A percentile compares a stretch with the other conserved stretches of the same genome.
Evolutionary conservation across 2,888 invertebrate genomes (phyloP).

Genomic region (Vesta saturnalis): DNA sequence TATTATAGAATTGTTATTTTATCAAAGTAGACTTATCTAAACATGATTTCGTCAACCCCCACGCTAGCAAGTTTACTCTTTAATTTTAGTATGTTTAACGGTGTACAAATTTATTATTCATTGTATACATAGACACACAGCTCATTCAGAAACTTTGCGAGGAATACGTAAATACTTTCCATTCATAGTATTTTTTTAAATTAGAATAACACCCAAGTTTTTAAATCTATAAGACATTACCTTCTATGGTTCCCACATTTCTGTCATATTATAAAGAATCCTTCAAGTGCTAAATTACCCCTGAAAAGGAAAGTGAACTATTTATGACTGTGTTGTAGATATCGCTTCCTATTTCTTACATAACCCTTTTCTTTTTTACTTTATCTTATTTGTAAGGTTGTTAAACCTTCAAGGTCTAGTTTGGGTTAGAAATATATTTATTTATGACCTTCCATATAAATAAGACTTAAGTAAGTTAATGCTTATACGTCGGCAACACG

Average conservation of each 20-base stretch:
- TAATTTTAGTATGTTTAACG: too few relatives aligned
- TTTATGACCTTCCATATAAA: slow-evolving; percentile 39
- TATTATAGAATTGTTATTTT: too few relatives aligned
- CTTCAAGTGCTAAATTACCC: slow-evolving; percentile 21
- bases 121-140: too few relatives aligned
- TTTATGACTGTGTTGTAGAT: slow-evolving; percentile 50
- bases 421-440: slow-evolving; percentile 39
- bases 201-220: too few relatives aligned
- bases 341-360: slow-evolving; percentile 52
- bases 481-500: background rate
- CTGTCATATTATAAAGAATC: slow-evolving; percentile 7
- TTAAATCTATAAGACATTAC: too few relatives aligned
- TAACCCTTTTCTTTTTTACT: slow-evolving; percentile 53
- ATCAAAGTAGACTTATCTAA: too few relatives aligned
- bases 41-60: too few relatives aligned
- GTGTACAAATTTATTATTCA: too few relatives aligned
- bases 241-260: background rate
- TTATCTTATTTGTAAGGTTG: slow-evolving; percentile 51
- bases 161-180: background rate
- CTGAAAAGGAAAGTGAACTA: slow-evolving; percentile 53
- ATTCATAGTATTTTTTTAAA: too few relatives aligned
- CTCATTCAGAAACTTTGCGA: too few relatives aligned
- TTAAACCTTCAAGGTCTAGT: slow-evolving; percentile 41
- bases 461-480: slow-evolving; percentile 24
- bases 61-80: too few relatives aligned